Evolutionary conservation across 2,888 invertebrate species (phyloP).

Genomic region (Eumerus sabulonum): DNA sequence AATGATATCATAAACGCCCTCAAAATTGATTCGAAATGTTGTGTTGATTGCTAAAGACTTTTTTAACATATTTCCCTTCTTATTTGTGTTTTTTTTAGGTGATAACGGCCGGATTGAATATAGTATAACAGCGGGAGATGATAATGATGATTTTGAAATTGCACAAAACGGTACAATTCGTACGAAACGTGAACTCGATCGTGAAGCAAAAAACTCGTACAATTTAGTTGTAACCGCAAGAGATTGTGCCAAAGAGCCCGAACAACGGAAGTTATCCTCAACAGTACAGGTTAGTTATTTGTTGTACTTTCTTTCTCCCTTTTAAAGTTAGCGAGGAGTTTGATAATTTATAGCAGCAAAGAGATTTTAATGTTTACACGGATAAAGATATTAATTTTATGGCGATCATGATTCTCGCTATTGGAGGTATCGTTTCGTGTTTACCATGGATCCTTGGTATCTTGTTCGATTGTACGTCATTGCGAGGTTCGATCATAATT

Average conservation of each 20-base stretch:
- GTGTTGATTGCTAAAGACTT: neutral
- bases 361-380: slow-evolving; percentile 67
- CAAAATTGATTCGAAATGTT: too few species aligned
- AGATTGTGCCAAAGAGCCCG: slow-evolving; percentile 87
- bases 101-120: slow-evolving; percentile 91
- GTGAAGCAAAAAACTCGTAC: slow-evolving; percentile 90
- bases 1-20: too few species aligned
- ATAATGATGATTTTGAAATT: slow-evolving; percentile 88
- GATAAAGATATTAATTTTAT: slow-evolving; percentile 66
- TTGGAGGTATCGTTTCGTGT: slow-evolving; percentile 36
- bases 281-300: slow-evolving; percentile 85
- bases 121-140: slow-evolving; percentile 90
- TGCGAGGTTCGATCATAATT: slow-evolving; percentile 43
- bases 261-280: slow-evolving; percentile 86
- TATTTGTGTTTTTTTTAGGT: slow-evolving; percentile 80
- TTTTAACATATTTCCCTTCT: slow-evolving; percentile 22
- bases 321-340: slow-evolving; percentile 8
- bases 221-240: slow-evolving; percentile 91
- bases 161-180: slow-evolving; percentile 90
- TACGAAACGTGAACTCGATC: slow-evolving; percentile 87
- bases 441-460: neutral
- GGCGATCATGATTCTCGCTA: slow-evolving; percentile 62
- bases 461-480: neutral
- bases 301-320: slow-evolving; percentile 21
- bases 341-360: slow-evolving; percentile 55